Evolutionary conservation across 2,888 invertebrate genomes (phyloP), one percentile per base, ranked within the genome.

Genomic region (Cinara cedri): DNA sequence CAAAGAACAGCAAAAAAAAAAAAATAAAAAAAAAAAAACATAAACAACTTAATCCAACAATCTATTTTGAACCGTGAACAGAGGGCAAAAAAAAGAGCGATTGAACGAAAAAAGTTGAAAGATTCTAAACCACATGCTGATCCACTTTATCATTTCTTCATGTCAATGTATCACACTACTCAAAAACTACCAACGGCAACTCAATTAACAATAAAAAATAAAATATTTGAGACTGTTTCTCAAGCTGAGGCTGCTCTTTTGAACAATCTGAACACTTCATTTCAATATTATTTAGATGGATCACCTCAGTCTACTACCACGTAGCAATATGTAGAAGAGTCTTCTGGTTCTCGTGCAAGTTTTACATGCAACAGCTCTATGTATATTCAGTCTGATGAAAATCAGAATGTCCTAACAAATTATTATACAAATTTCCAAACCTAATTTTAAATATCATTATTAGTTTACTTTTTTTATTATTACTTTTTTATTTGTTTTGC

Each of bases 1-100:
- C 42, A 63, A 42, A 62, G 42, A 62, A n/a, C 62, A 34, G 42
- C 62, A 42, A 8, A 62, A 42, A n/a, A 62, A 62, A 42, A 26
- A 60, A 60, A n/a, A 34, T 62, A 21, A n/a, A n/a, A 49, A 65
- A 65, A 65, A 65, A 46, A 65, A 44, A 44, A 65, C 65, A 44
- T 65, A 65, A 13, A 21, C 44, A 65, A 65, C 65, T 46, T 65
- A 65, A 44, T 65, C 19, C 19, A 65, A 21, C 13, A 65, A 44
- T 65, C 65, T 44, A 65, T 65, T 44, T 21, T 46, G 44, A 65
- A 46, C 44, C 65, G 11, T 14, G 65, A 65, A 44, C 65, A 65
- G 11, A 65, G 62, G 34, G 62, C 62, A 62, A 62, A 62, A 62
- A 34, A 6, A 34, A 62, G 62, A 8, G 62, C 62, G 62, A 26